Evolutionary conservation across 2,888 invertebrate species (phyloP).

Genomic region (Melanargia galathea): DNA sequence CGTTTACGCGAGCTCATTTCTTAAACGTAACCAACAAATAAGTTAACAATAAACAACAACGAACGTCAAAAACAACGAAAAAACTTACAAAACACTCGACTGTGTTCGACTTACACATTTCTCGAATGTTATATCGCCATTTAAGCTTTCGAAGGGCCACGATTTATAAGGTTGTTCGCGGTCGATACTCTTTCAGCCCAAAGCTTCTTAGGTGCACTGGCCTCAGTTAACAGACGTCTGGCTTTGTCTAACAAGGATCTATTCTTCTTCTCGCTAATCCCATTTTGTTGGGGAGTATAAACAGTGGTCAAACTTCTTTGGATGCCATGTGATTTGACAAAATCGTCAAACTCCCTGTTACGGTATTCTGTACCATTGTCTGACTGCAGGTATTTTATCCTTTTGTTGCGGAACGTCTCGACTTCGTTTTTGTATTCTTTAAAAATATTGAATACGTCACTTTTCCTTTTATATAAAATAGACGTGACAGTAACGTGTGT

Average conservation of each 20-base stretch:
- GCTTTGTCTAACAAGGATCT: constrained; percentile 28
- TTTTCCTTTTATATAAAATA: not conserved
- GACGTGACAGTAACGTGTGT: not conserved
- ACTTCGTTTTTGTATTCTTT: no score
- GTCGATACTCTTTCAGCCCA: constrained; percentile 31
- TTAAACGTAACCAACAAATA: no score
- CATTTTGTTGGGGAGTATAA: constrained; percentile 33
- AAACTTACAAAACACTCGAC: no score
- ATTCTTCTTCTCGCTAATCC: constrained; percentile 22
- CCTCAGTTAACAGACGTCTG: constrained; percentile 17
- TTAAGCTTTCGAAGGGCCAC: constrained; percentile 16
- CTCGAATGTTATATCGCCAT: constrained; percentile 14
- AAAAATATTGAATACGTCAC: not conserved
- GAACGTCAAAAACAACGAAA: no score
- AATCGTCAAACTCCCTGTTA: not conserved
- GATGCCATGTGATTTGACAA: constrained; percentile 13
- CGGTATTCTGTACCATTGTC: not conserved
- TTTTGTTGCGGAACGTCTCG: no score
- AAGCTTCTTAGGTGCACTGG: constrained; percentile 5
- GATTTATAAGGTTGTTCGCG: constrained; percentile 24
- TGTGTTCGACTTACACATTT: constrained; percentile 8
- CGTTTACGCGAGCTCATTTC: no score
- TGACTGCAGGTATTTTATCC: not conserved
- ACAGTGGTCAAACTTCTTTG: constrained; percentile 12
- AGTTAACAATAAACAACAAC: no score